Evolutionary conservation across 2,888 invertebrate species (phyloP).

Genomic region (Gymnoscelis rufifasciata): DNA sequence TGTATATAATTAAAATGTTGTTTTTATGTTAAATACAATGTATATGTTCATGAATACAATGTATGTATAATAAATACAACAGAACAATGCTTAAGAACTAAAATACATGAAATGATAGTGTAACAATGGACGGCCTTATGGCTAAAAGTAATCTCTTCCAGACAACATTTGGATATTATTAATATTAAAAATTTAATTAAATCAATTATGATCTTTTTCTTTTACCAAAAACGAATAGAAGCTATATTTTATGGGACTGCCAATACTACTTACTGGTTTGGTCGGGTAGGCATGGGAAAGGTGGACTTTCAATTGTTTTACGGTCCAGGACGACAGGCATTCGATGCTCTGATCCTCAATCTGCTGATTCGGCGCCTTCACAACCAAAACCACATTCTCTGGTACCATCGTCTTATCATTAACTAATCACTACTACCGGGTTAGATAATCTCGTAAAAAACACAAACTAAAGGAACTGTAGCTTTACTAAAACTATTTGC

Average conservation of each 20-base stretch:
- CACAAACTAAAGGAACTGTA: slow-evolving; percentile 28
- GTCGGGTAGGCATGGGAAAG: slow-evolving; percentile 92
- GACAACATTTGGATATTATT: too few relatives aligned
- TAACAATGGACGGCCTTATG: too few relatives aligned
- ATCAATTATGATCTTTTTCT: too few relatives aligned
- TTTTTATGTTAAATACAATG: too few relatives aligned
- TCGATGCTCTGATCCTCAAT: slow-evolving; percentile 93
- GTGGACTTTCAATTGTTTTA: slow-evolving; percentile 91
- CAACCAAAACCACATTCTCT: slow-evolving; percentile 83
- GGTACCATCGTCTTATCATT: slow-evolving; percentile 68
- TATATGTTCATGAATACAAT: too few relatives aligned
- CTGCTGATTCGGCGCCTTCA: slow-evolving; percentile 94
- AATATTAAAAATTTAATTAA: too few relatives aligned
- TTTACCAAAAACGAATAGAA: too few relatives aligned
- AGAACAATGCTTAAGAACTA: too few relatives aligned
- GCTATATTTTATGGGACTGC: not conserved
- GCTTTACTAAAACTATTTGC: not conserved
- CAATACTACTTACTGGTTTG: slow-evolving; percentile 87
- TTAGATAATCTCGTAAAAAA: slow-evolving; percentile 56
- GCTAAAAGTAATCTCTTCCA: too few relatives aligned
- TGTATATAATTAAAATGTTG: too few relatives aligned
- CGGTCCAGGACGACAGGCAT: slow-evolving; percentile 92
- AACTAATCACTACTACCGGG: slow-evolving; percentile 41
- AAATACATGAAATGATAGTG: too few relatives aligned
- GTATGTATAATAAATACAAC: too few relatives aligned